Conservation (phyloP, 2,888 invertebrate genomes). For the Chromoteleia sp. region DNA sequence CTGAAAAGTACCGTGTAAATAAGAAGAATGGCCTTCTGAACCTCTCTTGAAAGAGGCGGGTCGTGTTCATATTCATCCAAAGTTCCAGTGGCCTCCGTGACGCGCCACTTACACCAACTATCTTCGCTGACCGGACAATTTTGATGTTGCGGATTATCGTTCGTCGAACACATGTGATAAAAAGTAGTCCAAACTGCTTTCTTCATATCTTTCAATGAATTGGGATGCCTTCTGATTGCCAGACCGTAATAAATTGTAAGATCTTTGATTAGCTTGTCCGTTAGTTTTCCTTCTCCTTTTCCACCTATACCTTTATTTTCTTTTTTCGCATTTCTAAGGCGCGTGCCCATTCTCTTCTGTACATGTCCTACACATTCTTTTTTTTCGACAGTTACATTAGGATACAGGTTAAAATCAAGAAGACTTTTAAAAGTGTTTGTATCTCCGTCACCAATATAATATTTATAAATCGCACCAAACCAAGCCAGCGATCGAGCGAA, state of each 20-base stretch:
- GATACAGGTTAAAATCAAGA: constrained; percentile 25
- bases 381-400: constrained; percentile 61
- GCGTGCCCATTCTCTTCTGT: constrained; percentile 27
- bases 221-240: constrained; percentile 12
- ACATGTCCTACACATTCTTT: too few relatives aligned
- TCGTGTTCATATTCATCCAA: constrained; percentile 10
- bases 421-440: constrained; percentile 39
- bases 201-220: constrained; percentile 16
- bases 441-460: constrained; percentile 62
- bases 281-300: too few relatives aligned
- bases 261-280: constrained; percentile 46
- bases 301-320: constrained; percentile 32
- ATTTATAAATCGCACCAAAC: too few relatives aligned
- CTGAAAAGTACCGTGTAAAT: constrained; percentile 7
- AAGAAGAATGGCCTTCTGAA: too few relatives aligned
- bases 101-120: constrained; percentile 41
- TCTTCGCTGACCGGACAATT: constrained; percentile 10
- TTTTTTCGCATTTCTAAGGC: constrained; percentile 36
- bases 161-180: constrained; percentile 30
- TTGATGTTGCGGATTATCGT: constrained; percentile 16
- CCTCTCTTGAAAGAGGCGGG: constrained; percentile 22
- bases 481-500: too few relatives aligned
- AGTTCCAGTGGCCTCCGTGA: constrained; percentile 6
- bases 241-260: constrained; percentile 21
- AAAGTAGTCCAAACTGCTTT: constrained; percentile 27